A percentile compares a stretch with the other conserved stretches of the same genome.
phyloP scores from a whole-genome alignment of 2,113 vertebrate genomes.

The Cryptomyrus ogoouensis region DNA sequence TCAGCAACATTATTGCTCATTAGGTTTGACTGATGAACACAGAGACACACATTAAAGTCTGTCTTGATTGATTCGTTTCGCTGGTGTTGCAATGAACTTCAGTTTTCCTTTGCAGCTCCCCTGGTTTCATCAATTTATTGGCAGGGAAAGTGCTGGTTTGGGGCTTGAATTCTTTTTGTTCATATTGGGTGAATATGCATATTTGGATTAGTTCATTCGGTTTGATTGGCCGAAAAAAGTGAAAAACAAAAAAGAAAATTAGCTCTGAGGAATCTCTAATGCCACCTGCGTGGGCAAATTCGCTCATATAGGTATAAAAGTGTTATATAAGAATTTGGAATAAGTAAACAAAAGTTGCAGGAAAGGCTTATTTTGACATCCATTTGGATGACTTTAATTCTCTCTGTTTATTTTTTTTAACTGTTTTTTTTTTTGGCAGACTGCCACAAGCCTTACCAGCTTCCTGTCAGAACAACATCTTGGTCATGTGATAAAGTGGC shows the following conservation, averaged over 20 bases:
- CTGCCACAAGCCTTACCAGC: not conserved
- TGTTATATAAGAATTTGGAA: not conserved
- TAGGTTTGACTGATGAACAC: slow-evolving; percentile 6
- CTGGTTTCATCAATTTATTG: not conserved
- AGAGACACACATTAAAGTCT: not conserved
- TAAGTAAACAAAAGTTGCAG: not conserved
- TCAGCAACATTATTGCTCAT: slow-evolving; percentile 4
- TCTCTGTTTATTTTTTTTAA: not conserved
- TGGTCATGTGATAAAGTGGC: not conserved
- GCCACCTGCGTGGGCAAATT: not conserved
- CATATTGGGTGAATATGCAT: not conserved
- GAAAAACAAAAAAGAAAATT: not conserved
- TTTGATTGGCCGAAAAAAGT: not conserved
- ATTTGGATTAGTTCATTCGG: not conserved
- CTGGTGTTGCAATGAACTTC: not conserved
- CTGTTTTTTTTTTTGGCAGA: not conserved
- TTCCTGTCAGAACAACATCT: not conserved
- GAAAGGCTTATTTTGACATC: not conserved
- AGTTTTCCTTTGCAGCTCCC: not conserved
- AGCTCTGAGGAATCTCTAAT: not conserved
- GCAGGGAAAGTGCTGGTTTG: not conserved
- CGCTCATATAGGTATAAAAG: not conserved
- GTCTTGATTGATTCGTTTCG: slow-evolving; percentile 1
- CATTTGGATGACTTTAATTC: not conserved
- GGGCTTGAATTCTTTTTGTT: not conserved